These are phyloP conservation scores for Drosophila limbata DNA, from an alignment of 2,888 invertebrate genomes.

Conservation along the genomic window DNA sequence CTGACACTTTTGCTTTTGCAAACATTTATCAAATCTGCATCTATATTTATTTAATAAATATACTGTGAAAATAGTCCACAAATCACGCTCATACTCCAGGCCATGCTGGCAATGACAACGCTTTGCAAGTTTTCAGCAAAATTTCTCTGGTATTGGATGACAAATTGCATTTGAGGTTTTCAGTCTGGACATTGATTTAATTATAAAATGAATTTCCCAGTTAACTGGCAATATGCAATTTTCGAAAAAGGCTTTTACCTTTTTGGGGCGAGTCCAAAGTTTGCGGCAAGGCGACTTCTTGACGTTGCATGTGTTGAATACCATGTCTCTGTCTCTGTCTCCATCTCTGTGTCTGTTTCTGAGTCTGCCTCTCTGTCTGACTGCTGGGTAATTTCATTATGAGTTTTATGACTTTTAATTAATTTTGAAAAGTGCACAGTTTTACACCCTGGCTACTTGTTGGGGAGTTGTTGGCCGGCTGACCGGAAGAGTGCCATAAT, in stretches of 20 bases:
- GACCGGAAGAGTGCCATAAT: conserved; percentile 72
- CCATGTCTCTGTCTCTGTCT: conserved; percentile 1
- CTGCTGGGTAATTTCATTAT: conserved; percentile 70
- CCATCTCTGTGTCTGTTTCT: background rate
- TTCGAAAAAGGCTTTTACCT: conserved; percentile 28
- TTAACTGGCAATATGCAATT: conserved; percentile 21
- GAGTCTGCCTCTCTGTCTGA: conserved; percentile 15
- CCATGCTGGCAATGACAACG: background rate
- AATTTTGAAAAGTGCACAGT: conserved; percentile 76
- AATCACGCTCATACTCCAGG: background rate
- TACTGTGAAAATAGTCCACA: conserved; percentile 37
- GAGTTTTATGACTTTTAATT: conserved; percentile 79
- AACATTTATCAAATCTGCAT: conserved; percentile 29
- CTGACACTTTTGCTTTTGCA: conserved; percentile 13
- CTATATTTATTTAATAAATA: conserved; percentile 53
- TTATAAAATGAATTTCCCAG: conserved; percentile 47
- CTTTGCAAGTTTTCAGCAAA: conserved; percentile 23
- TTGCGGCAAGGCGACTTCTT: conserved; percentile 14
- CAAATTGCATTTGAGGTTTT: conserved; percentile 52
- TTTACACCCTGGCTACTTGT: conserved; percentile 55
- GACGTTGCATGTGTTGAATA: conserved; percentile 20
- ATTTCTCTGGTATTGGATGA: conserved; percentile 34
- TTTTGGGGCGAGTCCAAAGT: conserved; percentile 25
- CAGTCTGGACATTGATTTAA: conserved; percentile 58
- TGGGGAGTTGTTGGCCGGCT: conserved; percentile 24